These are phyloP conservation scores for human DNA, from an alignment of 2,113 vertebrate genomes.

Conservation along the genomic window DNA sequence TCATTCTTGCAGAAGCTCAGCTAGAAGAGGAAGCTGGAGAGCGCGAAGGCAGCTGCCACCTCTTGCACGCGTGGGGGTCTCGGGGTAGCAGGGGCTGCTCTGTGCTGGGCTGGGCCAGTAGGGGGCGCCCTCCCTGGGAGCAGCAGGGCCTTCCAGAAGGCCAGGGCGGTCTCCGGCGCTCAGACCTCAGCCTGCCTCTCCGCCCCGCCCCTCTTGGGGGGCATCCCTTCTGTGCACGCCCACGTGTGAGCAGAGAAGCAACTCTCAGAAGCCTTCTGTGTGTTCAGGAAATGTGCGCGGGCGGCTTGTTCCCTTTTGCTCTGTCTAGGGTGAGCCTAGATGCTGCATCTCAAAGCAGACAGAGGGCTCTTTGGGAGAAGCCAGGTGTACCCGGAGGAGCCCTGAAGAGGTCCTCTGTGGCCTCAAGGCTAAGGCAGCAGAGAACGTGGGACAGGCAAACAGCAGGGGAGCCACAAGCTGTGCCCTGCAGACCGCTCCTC, in stretches of 20 bases:
- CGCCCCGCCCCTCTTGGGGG: accelerated
- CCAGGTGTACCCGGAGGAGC: accelerated
- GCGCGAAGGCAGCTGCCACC: neutral
- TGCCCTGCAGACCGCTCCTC: too few species aligned
- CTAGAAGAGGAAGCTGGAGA: neutral
- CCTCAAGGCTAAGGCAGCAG: accelerated
- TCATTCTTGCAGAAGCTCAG: neutral
- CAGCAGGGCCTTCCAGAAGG: neutral
- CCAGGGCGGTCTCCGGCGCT: too few species aligned
- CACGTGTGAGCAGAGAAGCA: accelerated
- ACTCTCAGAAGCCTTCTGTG: neutral
- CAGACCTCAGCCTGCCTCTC: neutral
- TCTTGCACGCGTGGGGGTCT: neutral
- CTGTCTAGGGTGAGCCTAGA: accelerated
- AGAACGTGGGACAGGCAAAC: neutral
- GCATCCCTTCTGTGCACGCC: neutral
- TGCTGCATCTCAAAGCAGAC: neutral
- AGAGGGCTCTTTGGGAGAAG: neutral
- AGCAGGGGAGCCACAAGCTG: neutral
- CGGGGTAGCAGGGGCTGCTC: neutral
- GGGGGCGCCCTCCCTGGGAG: neutral
- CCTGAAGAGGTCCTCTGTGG: neutral
- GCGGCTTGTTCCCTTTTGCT: neutral
- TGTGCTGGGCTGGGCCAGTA: neutral
- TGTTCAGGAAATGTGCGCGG: too few species aligned